A percentile compares a stretch with the other conserved stretches of the same genome.
These are phyloP conservation scores for Halcyon badia DNA, from an alignment of 2,797 vertebrate species.

Conservation along the genomic window DNA sequence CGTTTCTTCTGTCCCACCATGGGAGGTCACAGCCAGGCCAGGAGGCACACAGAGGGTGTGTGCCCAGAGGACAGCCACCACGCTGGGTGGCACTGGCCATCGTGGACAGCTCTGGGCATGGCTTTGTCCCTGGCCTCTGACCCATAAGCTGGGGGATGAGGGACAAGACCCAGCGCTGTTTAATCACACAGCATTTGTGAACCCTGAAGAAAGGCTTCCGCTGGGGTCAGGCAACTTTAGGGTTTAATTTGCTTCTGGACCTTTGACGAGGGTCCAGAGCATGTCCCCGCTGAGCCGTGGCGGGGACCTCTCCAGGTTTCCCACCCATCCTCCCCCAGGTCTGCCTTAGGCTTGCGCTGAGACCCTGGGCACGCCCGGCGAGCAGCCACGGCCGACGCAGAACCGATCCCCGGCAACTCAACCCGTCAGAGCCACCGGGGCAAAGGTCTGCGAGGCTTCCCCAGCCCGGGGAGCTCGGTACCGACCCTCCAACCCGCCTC, in stretches of 20 bases:
- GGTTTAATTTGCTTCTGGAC: accelerated
- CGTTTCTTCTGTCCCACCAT: background rate
- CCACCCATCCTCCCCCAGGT: background rate
- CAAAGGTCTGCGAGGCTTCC: background rate
- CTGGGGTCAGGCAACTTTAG: accelerated
- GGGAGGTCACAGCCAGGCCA: background rate
- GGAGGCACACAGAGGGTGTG: accelerated
- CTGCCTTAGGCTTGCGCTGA: accelerated
- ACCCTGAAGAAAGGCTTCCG: background rate
- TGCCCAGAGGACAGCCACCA: background rate
- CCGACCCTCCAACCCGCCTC: too few species aligned
- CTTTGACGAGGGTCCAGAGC: background rate
- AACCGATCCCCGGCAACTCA: accelerated
- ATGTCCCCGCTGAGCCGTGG: accelerated
- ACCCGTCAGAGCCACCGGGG: background rate
- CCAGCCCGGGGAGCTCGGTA: background rate
- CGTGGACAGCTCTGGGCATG: accelerated
- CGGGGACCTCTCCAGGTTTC: too few species aligned
- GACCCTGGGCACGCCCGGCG: background rate
- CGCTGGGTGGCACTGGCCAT: background rate
- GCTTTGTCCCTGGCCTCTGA: background rate
- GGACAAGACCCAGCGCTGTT: too few species aligned
- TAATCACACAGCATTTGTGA: background rate
- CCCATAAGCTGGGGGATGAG: accelerated
- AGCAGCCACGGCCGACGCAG: background rate